Evolutionary conservation across 2,113 vertebrate genomes (phyloP).

Genomic region (Crotalus horridus): DNA sequence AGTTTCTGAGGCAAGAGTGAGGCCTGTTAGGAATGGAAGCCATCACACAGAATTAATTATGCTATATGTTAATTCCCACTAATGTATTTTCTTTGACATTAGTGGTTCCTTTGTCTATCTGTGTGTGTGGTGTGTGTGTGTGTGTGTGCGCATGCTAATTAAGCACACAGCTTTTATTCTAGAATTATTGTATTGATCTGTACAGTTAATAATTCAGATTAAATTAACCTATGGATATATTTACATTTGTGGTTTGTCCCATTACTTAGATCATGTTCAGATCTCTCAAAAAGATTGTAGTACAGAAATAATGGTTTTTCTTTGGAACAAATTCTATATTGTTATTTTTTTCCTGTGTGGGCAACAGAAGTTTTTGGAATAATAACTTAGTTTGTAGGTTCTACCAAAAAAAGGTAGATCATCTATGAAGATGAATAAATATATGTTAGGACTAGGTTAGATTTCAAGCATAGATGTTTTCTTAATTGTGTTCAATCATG

Average conservation of each 20-base stretch:
- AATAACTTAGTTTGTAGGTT: constrained; percentile 11
- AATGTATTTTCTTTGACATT: constrained; percentile 17
- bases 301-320: constrained; percentile 9
- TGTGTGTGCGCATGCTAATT: background rate
- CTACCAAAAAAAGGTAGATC: background rate
- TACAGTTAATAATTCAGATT: background rate
- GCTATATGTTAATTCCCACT: constrained; percentile 20
- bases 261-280: background rate
- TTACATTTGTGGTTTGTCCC: background rate
- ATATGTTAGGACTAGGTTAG: constrained; percentile 9
- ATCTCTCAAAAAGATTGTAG: background rate
- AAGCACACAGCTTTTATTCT: background rate
- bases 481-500: background rate
- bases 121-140: background rate
- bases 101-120: constrained; percentile 17
- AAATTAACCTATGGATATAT: constrained; percentile 8
- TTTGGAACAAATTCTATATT: background rate
- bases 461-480: constrained; percentile 7
- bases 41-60: background rate
- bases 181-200: background rate
- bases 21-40: constrained; percentile 12
- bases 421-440: constrained; percentile 18
- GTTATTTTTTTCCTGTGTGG: background rate
- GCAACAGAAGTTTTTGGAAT: constrained; percentile 5
- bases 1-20: background rate